Conservation (phyloP, 2,797 vertebrate species). For the Enteromius radiatus region DNA sequence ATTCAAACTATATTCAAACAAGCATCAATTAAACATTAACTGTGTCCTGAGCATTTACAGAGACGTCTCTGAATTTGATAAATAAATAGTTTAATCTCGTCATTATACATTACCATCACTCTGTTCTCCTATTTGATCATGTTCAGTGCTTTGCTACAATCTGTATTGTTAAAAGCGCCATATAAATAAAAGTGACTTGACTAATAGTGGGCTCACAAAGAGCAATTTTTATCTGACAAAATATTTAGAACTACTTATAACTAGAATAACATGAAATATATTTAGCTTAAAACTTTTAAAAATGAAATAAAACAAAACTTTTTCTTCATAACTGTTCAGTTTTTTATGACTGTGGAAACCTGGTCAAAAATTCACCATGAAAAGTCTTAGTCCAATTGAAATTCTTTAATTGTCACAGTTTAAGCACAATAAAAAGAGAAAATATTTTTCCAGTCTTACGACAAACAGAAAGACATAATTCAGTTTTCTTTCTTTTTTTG, state of each 20-base stretch:
- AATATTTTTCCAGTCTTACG: constrained; percentile 76
- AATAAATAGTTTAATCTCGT: too few species aligned
- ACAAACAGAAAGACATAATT: constrained; percentile 55
- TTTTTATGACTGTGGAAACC: neutral
- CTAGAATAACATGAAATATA: neutral
- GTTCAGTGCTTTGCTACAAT: too few species aligned
- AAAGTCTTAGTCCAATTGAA: constrained; percentile 49
- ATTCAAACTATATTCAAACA: neutral
- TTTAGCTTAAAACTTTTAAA: neutral
- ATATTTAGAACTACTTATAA: neutral
- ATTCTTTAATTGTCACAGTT: constrained; percentile 83
- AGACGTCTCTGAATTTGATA: too few species aligned
- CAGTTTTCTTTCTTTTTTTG: constrained; percentile 35
- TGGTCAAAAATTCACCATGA: neutral
- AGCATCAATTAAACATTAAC: neutral
- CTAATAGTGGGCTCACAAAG: neutral
- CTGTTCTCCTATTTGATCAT: too few species aligned
- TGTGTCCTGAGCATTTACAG: neutral
- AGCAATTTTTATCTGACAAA: neutral
- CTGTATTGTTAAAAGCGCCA: too few species aligned
- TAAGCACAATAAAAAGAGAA: constrained; percentile 79
- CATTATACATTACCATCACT: too few species aligned
- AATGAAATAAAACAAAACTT: neutral
- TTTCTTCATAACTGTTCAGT: neutral
- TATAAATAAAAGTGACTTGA: too few species aligned